Evolutionary conservation across 2,797 vertebrate genomes (phyloP).

Genomic region (Manis crassicaudata): DNA sequence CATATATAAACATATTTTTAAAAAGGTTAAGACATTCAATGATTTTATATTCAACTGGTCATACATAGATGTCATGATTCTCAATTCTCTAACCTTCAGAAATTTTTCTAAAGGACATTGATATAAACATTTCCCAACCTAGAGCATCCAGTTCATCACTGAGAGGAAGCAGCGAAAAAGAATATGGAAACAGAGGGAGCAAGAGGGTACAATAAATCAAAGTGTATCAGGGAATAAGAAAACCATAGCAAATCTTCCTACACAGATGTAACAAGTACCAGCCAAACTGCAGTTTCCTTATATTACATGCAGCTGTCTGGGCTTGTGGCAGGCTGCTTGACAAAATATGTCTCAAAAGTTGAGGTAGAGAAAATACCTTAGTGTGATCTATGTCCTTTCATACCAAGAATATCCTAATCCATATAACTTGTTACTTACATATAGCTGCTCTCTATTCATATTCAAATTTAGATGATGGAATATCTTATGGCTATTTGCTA

Average conservation of each 20-base stretch:
- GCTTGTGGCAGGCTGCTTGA: slow-evolving; percentile 19
- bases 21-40: slow-evolving; percentile 44
- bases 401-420: slow-evolving; percentile 16
- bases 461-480: neutral
- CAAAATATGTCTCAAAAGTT: slow-evolving; percentile 52
- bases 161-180: slow-evolving; percentile 34
- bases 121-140: slow-evolving; percentile 17
- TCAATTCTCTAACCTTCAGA: slow-evolving; percentile 49
- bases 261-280: slow-evolving; percentile 3
- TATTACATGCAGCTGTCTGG: slow-evolving; percentile 19
- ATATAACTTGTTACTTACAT: neutral
- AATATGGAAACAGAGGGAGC: neutral
- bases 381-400: slow-evolving; percentile 12
- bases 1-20: slow-evolving; percentile 1
- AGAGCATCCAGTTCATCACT: neutral
- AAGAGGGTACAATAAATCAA: slow-evolving; percentile 50
- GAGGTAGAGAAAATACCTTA: slow-evolving; percentile 61
- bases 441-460: neutral
- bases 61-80: slow-evolving; percentile 12
- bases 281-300: slow-evolving; percentile 62
- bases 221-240: slow-evolving; percentile 60
- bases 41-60: slow-evolving; percentile 56
- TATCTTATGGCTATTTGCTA: neutral
- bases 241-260: slow-evolving; percentile 62
- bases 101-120: neutral